These are phyloP conservation scores for Apodemus speciosus DNA, from an alignment of 2,113 vertebrate species.

Conservation along the genomic window DNA sequence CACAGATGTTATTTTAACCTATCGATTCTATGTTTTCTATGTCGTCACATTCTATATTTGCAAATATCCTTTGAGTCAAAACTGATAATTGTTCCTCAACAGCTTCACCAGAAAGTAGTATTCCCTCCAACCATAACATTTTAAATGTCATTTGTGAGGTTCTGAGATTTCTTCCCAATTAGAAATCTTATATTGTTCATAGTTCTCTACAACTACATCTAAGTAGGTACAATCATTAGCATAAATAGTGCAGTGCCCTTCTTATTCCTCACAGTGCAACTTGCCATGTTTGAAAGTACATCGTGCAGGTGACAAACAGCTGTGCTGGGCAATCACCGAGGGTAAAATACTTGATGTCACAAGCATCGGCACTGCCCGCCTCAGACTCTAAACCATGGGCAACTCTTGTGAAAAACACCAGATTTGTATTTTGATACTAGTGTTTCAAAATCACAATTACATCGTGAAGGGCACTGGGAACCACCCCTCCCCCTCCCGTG, in stretches of 20 bases:
- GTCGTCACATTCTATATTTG: background rate
- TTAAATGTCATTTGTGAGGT: slow-evolving; percentile 13
- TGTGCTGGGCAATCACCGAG: background rate
- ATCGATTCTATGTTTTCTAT: background rate
- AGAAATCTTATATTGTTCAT: background rate
- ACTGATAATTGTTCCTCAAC: slow-evolving; percentile 2
- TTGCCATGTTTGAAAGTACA: background rate
- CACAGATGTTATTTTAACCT: slow-evolving; percentile 3
- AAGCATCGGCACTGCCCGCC: background rate
- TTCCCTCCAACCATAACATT: background rate
- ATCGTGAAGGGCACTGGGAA: background rate
- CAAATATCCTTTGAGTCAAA: slow-evolving; percentile 20
- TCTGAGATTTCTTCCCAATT: background rate
- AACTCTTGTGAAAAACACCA: slow-evolving; percentile 34
- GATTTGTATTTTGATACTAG: background rate
- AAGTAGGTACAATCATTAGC: background rate
- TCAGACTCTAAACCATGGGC: background rate
- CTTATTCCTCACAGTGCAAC: slow-evolving; percentile 20
- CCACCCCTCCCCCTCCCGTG: background rate
- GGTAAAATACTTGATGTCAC: slow-evolving; percentile 50
- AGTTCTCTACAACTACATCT: slow-evolving; percentile 30
- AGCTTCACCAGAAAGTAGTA: background rate
- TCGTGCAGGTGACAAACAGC: slow-evolving; percentile 19
- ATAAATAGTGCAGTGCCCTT: background rate
- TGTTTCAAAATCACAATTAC: background rate